Evolutionary conservation across 2,797 vertebrate genomes (phyloP).

Genomic region (Phylloscopus collybita): DNA sequence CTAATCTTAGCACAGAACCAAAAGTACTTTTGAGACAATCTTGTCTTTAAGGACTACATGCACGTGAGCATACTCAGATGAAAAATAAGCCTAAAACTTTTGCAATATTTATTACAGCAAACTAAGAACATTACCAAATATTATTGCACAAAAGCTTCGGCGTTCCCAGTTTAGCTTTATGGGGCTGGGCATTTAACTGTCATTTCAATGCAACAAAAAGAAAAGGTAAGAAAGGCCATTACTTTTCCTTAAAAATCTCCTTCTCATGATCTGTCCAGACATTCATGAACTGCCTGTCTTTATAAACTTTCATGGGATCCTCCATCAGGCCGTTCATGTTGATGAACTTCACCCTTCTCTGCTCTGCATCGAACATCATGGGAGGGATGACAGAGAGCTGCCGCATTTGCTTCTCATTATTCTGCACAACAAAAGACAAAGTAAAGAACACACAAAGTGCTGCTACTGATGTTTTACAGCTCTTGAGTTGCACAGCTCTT

Average conservation of each 20-base stretch:
- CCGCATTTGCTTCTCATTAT: constrained; percentile 99
- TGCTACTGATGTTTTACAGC: neutral
- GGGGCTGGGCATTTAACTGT: neutral
- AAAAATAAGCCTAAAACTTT: neutral
- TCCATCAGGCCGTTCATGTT: constrained; percentile 99
- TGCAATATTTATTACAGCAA: neutral
- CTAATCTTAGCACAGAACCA: neutral
- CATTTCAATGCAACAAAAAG: neutral
- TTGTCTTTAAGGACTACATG: neutral
- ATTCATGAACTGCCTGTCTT: constrained; percentile 97
- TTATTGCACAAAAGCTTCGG: neutral
- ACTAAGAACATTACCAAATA: neutral
- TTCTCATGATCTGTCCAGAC: constrained; percentile 99
- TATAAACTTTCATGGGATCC: constrained; percentile 98
- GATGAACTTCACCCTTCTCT: constrained; percentile 95
- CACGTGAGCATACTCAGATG: neutral
- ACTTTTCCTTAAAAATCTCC: constrained; percentile 99
- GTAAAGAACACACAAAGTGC: neutral
- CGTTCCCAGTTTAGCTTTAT: neutral
- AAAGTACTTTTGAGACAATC: neutral
- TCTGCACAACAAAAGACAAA: constrained; percentile 76
- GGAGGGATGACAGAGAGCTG: constrained; percentile 98
- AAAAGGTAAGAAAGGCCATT: constrained; percentile 70
- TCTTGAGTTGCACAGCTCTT: neutral
- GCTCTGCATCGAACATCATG: constrained; percentile 98